Percentiles rank a stretch among this genome's conserved stretches.
Evolutionary conservation across 2,888 invertebrate species (phyloP).

Genomic region (Cheilosia pagana): DNA sequence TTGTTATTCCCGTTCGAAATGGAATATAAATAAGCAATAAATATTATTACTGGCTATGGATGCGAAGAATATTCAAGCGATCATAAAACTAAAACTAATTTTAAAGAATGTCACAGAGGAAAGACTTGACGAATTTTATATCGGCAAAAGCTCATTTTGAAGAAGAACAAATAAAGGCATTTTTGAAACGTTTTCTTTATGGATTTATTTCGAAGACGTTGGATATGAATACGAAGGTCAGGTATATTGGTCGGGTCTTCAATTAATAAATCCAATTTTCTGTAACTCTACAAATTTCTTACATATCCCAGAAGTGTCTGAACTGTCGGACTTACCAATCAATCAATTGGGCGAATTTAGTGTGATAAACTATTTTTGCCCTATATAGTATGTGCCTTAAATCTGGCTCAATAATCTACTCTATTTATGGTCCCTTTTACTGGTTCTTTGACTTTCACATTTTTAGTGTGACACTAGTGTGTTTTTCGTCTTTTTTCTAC

Average conservation of each 20-base stretch:
- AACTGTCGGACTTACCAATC: background rate
- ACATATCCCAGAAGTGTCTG: slow-evolving; percentile 13
- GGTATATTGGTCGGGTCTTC: background rate
- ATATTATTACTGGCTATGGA: background rate
- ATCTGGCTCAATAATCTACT: slow-evolving; percentile 36
- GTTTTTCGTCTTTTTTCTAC: background rate
- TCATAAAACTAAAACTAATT: slow-evolving; percentile 5
- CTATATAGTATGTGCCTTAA: slow-evolving; percentile 49
- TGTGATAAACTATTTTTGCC: slow-evolving; percentile 28
- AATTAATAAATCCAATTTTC: background rate
- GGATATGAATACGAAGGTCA: background rate
- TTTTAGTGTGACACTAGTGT: background rate
- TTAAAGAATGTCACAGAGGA: slow-evolving; percentile 43
- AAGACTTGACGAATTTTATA: background rate
- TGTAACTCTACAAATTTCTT: background rate
- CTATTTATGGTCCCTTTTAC: background rate
- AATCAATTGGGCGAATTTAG: slow-evolving; percentile 24
- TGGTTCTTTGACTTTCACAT: background rate
- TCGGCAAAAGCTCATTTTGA: background rate
- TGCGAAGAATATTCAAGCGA: slow-evolving; percentile 13
- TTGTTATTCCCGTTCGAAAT: slow-evolving; percentile 8
- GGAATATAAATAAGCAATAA: slow-evolving; percentile 31
- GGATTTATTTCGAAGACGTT: background rate
- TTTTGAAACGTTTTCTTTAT: background rate
- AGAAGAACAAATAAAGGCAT: background rate